Evolutionary conservation across 2,888 invertebrate species (phyloP).

Genomic region (Nemoura dubitans): DNA sequence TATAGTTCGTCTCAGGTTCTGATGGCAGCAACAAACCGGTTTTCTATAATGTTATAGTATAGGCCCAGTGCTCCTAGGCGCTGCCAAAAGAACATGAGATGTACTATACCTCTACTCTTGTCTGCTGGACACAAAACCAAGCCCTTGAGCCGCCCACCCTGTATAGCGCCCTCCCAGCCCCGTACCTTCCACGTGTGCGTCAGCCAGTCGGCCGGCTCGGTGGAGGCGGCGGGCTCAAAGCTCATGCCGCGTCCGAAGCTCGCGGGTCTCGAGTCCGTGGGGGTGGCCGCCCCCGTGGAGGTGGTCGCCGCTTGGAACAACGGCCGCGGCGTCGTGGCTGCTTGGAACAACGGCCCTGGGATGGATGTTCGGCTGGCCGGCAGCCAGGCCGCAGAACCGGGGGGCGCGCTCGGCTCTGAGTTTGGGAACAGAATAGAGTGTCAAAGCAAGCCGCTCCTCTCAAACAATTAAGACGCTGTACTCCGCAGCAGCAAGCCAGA

Average conservation of each 20-base stretch:
- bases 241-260: slow-evolving; percentile 64
- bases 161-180: too few species aligned
- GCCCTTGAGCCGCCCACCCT: too few species aligned
- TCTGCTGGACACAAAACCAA: too few species aligned
- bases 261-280: slow-evolving; percentile 52
- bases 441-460: neutral
- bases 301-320: slow-evolving; percentile 33
- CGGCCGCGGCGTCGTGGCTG: slow-evolving; percentile 24
- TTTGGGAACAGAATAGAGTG: neutral
- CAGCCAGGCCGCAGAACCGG: slow-evolving; percentile 17
- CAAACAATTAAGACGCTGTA: too few species aligned
- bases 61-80: too few species aligned
- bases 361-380: neutral
- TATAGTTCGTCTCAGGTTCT: too few species aligned
- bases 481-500: too few species aligned
- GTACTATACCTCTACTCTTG: too few species aligned
- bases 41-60: too few species aligned
- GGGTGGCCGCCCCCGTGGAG: slow-evolving; percentile 20
- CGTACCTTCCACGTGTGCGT: slow-evolving; percentile 41
- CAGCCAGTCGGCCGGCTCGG: slow-evolving; percentile 45
- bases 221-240: slow-evolving; percentile 57
- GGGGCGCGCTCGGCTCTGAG: neutral
- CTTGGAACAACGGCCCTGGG: slow-evolving; percentile 14
- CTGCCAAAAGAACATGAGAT: too few species aligned
- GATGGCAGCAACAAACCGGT: too few species aligned